phyloP scores from a whole-genome alignment of 2,113 vertebrate species.

The Leptobrachium ailaonicum region DNA sequence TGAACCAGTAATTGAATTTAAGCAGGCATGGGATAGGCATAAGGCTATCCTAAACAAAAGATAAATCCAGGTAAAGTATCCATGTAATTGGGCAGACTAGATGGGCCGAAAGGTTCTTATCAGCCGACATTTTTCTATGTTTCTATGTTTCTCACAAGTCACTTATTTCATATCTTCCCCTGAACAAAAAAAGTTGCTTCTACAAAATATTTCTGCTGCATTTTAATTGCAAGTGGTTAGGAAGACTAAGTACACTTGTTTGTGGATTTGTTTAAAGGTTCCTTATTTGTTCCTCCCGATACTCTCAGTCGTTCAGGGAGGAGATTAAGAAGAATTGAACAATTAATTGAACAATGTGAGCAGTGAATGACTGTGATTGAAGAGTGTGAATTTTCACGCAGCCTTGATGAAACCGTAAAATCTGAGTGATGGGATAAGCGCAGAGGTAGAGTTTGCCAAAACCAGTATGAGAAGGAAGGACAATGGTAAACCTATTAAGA shows the following conservation, averaged over 20 bases:
- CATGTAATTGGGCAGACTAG: too few relatives aligned
- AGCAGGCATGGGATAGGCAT: too few relatives aligned
- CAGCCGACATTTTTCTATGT: too few relatives aligned
- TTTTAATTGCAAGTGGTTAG: not conserved
- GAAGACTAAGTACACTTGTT: not conserved
- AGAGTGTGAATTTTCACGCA: slow-evolving; percentile 19
- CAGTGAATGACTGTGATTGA: not conserved
- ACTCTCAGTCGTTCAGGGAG: not conserved
- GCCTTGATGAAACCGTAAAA: slow-evolving; percentile 4
- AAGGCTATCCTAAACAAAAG: too few relatives aligned
- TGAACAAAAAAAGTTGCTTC: too few relatives aligned
- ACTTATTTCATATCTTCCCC: too few relatives aligned
- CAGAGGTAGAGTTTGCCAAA: not conserved
- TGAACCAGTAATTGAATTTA: too few relatives aligned
- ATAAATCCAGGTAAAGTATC: too few relatives aligned
- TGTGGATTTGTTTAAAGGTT: slow-evolving; percentile 19
- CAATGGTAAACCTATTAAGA: too few relatives aligned
- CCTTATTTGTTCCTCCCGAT: not conserved
- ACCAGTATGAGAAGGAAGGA: not conserved
- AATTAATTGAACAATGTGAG: not conserved
- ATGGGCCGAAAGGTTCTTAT: too few relatives aligned
- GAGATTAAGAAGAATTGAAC: not conserved
- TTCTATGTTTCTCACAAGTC: too few relatives aligned
- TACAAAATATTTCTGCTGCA: not conserved
- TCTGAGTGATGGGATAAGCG: not conserved